Evolutionary conservation across 2,888 invertebrate species (phyloP).

Genomic region (Callosobruchus maculatus): DNA sequence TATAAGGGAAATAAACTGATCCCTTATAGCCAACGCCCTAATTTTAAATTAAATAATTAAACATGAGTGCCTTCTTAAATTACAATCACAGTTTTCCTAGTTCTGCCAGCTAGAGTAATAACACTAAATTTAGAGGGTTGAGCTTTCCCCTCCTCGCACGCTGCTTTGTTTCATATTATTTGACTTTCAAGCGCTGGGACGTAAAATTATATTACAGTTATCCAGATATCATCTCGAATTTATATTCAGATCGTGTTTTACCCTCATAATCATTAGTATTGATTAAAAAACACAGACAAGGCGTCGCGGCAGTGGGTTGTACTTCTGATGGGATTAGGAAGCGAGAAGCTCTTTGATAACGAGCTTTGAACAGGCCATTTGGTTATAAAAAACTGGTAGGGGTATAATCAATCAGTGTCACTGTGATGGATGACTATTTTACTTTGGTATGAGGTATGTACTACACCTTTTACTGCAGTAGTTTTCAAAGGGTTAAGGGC

Average conservation of each 20-base stretch:
- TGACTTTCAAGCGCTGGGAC: not conserved
- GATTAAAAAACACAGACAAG: not conserved
- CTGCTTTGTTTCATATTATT: not conserved
- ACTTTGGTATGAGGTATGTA: too few relatives aligned
- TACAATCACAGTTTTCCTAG: not conserved
- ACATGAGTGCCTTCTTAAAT: not conserved
- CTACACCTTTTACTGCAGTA: too few relatives aligned
- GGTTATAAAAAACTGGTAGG: not conserved
- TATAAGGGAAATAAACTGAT: too few relatives aligned
- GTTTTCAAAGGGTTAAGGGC: too few relatives aligned
- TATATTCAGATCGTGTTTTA: not conserved
- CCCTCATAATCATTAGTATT: not conserved
- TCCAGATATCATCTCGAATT: not conserved
- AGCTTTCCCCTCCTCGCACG: not conserved
- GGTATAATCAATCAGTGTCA: not conserved
- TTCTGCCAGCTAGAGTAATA: not conserved
- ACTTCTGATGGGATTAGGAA: not conserved
- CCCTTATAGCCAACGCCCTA: too few relatives aligned
- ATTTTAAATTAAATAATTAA: too few relatives aligned
- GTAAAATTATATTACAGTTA: not conserved
- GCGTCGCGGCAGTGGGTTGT: not conserved
- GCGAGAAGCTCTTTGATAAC: not conserved
- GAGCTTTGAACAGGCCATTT: not conserved
- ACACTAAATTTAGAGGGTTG: not conserved
- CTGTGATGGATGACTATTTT: not conserved